Conservation (phyloP, 2,888 invertebrate species). For the Arctia plantaginis region DNA sequence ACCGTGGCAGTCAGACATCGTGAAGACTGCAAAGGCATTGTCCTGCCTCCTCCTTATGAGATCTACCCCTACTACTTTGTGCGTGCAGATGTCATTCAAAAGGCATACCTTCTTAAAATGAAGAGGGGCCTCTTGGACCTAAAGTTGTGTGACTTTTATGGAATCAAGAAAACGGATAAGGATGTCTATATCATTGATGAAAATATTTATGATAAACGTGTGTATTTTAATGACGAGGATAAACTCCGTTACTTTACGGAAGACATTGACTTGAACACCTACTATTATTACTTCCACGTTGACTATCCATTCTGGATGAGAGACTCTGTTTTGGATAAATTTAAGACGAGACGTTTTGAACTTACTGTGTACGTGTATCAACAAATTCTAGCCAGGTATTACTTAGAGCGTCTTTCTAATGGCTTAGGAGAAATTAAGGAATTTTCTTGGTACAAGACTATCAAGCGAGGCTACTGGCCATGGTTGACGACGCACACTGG, state of each 20-base stretch:
- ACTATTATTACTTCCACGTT: constrained; percentile 87
- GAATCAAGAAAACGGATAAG: constrained; percentile 81
- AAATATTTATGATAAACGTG: constrained; percentile 88
- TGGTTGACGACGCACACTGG: constrained; percentile 85
- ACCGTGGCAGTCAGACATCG: constrained; percentile 84
- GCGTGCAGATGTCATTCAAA: constrained; percentile 88
- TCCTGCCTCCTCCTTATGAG: constrained; percentile 86
- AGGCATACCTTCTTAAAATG: constrained; percentile 83
- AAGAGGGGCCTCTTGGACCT: constrained; percentile 76
- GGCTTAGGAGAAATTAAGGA: constrained; percentile 77
- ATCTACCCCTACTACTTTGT: constrained; percentile 89
- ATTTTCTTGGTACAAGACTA: constrained; percentile 78
- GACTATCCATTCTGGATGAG: constrained; percentile 89
- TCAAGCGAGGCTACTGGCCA: constrained; percentile 86
- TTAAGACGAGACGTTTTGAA: constrained; percentile 80
- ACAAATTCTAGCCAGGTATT: constrained; percentile 88
- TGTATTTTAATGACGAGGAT: constrained; percentile 84
- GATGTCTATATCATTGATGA: constrained; percentile 88
- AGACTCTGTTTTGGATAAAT: constrained; percentile 72
- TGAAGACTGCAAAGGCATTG: constrained; percentile 80
- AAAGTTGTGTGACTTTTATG: constrained; percentile 84
- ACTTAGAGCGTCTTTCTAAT: constrained; percentile 84
- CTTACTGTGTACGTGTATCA: constrained; percentile 88
- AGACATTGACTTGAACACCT: constrained; percentile 88
- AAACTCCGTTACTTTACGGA: constrained; percentile 88